These are phyloP conservation scores for Drosophila fulvimacula DNA, from an alignment of 2,888 invertebrate genomes.

Conservation along the genomic window DNA sequence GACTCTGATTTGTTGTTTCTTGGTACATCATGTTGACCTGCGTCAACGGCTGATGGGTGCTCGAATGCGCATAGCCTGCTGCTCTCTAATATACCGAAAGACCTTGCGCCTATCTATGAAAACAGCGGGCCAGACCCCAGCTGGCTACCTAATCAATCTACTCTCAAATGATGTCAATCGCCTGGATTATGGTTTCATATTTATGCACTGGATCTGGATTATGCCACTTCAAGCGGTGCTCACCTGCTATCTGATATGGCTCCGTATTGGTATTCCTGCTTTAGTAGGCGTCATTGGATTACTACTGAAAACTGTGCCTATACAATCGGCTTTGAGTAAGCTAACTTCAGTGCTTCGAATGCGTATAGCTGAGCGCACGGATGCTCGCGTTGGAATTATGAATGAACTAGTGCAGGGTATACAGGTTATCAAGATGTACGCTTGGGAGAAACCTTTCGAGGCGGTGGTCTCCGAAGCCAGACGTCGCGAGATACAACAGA, in stretches of 20 bases:
- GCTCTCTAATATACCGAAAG: constrained; percentile 85
- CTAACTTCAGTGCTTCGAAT: constrained; percentile 86
- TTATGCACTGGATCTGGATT: constrained; percentile 94
- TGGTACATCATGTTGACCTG: constrained; percentile 85
- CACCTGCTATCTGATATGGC: constrained; percentile 92
- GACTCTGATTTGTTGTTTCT: constrained; percentile 80
- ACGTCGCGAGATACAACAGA: constrained; percentile 88
- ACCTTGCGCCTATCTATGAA: constrained; percentile 89
- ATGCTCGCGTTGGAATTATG: constrained; percentile 96
- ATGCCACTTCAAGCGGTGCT: constrained; percentile 88
- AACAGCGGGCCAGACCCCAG: constrained; percentile 89
- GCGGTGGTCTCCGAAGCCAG: constrained; percentile 91
- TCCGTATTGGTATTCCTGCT: constrained; percentile 89
- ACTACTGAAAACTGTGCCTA: constrained; percentile 91
- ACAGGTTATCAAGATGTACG: constrained; percentile 98
- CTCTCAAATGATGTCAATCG: constrained; percentile 97
- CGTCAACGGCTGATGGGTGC: constrained; percentile 86
- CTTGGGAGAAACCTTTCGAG: constrained; percentile 96
- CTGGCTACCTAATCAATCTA: constrained; percentile 96
- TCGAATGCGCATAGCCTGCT: constrained; percentile 88
- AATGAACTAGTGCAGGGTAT: constrained; percentile 97
- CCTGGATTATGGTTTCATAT: constrained; percentile 93
- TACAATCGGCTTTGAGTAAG: constrained; percentile 88
- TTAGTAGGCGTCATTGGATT: constrained; percentile 92
- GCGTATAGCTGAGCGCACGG: constrained; percentile 93